These are phyloP conservation scores for Meloidogyne hapla DNA, from an alignment of 1,140 invertebrate genomes.

Conservation along the genomic window DNA sequence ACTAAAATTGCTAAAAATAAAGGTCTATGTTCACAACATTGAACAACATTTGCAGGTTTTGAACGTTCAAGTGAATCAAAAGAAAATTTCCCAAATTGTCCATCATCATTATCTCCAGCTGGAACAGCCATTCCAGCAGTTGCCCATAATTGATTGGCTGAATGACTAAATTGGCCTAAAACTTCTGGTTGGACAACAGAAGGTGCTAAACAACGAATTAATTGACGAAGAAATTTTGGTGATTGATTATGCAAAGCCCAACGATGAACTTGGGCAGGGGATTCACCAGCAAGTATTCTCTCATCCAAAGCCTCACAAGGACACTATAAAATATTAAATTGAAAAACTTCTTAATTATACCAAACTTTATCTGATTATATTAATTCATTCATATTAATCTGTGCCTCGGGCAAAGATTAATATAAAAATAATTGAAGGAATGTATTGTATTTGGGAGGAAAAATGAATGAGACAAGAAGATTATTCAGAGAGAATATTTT, in stretches of 20 bases:
- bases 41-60: not conserved
- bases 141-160: conserved; percentile 18
- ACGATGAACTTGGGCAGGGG: conserved; percentile 11
- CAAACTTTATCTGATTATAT: too few species aligned
- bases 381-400: too few species aligned
- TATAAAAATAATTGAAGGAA: not conserved
- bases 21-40: conserved; percentile 9
- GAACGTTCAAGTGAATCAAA: conserved; percentile 29
- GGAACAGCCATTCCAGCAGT: not conserved
- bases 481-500: too few species aligned
- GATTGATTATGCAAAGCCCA: conserved; percentile 27
- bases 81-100: conserved; percentile 22
- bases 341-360: not conserved
- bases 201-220: conserved; percentile 1
- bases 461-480: too few species aligned
- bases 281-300: conserved; percentile 19
- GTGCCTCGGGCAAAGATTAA: not conserved
- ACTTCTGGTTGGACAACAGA: conserved; percentile 8
- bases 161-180: conserved; percentile 23
- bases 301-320: conserved; percentile 21
- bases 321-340: conserved; percentile 7
- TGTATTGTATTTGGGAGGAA: too few species aligned
- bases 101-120: not conserved
- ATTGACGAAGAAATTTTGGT: conserved; percentile 14
- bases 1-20: conserved; percentile 29